Base-by-base conservation (phyloP, 2,888 invertebrate species). In the Ypsolopha sequella region DNA sequence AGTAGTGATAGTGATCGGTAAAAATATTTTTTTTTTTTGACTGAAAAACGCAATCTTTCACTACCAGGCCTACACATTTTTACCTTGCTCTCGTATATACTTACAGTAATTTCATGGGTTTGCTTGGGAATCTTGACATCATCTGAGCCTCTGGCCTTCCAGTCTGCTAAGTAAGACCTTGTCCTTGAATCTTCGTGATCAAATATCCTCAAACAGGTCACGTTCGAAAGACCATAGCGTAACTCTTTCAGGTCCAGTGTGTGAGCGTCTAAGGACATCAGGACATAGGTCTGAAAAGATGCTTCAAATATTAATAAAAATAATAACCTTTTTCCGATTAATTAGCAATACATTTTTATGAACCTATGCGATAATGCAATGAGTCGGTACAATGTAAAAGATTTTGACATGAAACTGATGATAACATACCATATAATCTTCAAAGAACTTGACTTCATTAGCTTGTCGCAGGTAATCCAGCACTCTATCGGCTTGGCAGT, bases 401-500 rank as follows among this genome's bases (percentile, higher is more conserved):
- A 24, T 24, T 24, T 3, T 3, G 4, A 24, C 4, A 24, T 24
- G 24, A 24, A 24, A 24, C 24, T 24, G 4, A 24, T 24, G 35
- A 36, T n/a, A 48, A 41, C 58, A 55, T 64, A 89, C 90, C 87
- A 95, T 93, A 70, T 95, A 94, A 64, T 94, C 94, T 54, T 92
- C 92, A 69, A 96, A 89, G 79, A 97, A 91, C 60, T 94, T 94
- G 10, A 97, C 91, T 72, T 95, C 93, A 58, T 91, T 89, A 0
- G 96, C 96, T 75, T 96, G 94, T 45, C 89, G 87, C 24, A 95
- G 69, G 48, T 95, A 89, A 1, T 88, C 80, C 1, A 91, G 64
- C 10, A 95, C 86, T 63, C 90, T 90, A 7, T 92, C 89, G 0
- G 91, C 79, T 0, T 91, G 88, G 62, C 95, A 94, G 67, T 95